These are phyloP conservation scores for Erythrocercus mccallii DNA, from an alignment of 2,113 vertebrate species.

Conservation along the genomic window DNA sequence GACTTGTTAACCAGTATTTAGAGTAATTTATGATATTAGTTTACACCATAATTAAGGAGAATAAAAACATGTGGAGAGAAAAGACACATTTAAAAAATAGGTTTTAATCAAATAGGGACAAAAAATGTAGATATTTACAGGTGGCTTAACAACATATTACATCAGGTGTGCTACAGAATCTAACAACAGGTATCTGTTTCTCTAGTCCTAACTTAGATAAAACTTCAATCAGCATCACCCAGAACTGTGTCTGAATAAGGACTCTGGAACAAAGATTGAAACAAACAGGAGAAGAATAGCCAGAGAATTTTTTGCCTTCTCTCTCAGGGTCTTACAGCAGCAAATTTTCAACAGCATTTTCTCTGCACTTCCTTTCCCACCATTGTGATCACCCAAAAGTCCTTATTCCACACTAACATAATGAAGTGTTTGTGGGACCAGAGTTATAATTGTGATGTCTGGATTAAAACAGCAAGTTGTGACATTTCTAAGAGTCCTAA, in stretches of 20 bases:
- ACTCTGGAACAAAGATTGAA: not conserved
- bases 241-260: not conserved
- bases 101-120: not conserved
- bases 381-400: not conserved
- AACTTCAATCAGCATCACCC: not conserved
- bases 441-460: not conserved
- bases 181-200: not conserved
- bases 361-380: constrained; percentile 19
- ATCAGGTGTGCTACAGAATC: not conserved
- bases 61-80: not conserved
- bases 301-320: not conserved
- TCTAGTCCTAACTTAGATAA: not conserved
- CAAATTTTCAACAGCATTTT: constrained; percentile 2
- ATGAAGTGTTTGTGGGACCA: not conserved
- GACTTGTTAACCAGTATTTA: not conserved
- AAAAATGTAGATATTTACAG: not conserved
- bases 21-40: not conserved
- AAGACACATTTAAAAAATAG: not conserved
- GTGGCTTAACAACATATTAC: not conserved
- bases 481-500: constrained; percentile 20
- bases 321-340: not conserved
- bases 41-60: not conserved
- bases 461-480: not conserved
- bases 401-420: not conserved
- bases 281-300: not conserved